Percentiles rank a stretch among this genome's conserved stretches.
These are phyloP conservation scores for Ametastegia equiseti DNA, from an alignment of 2,888 invertebrate genomes.

Conservation along the genomic window DNA sequence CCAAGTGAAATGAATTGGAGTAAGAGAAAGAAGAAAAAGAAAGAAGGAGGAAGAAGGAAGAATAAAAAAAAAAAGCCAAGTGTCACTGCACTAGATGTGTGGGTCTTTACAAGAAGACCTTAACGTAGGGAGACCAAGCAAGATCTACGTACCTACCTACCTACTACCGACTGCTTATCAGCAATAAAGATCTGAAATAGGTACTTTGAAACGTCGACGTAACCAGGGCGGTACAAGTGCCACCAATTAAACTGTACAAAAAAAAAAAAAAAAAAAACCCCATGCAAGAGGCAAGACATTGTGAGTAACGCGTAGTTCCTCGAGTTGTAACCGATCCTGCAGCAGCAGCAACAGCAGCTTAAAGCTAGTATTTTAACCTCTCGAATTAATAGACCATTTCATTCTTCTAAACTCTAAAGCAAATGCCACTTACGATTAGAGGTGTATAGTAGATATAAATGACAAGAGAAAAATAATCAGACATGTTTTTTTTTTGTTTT, in stretches of 20 bases:
- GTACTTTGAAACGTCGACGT: constrained; percentile 37
- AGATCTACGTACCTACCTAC: neutral
- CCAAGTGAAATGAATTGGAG: too few relatives aligned
- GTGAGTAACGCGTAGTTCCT: neutral
- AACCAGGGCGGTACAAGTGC: constrained; percentile 8
- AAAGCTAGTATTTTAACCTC: neutral
- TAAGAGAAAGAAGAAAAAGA: too few relatives aligned
- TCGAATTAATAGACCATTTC: constrained; percentile 8
- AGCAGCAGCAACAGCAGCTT: neutral
- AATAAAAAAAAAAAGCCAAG: too few relatives aligned
- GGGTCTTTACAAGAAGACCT: too few relatives aligned
- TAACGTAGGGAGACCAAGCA: too few relatives aligned
- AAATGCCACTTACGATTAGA: constrained; percentile 1
- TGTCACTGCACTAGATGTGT: too few relatives aligned
- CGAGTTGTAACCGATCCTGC: neutral
- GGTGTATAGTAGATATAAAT: too few relatives aligned
- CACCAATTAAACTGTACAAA: constrained; percentile 15
- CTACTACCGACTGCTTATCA: neutral
- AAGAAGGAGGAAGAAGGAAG: too few relatives aligned
- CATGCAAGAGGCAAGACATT: too few relatives aligned
- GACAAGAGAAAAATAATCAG: too few relatives aligned
- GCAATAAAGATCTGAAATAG: constrained; percentile 22
- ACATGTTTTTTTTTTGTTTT: too few relatives aligned
- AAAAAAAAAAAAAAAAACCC: neutral
- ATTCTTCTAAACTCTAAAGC: neutral